Evolutionary conservation across 2,113 vertebrate genomes (phyloP), one percentile per base, ranked within the genome.

Genomic region (Gnathonemus echidnorhynchus): DNA sequence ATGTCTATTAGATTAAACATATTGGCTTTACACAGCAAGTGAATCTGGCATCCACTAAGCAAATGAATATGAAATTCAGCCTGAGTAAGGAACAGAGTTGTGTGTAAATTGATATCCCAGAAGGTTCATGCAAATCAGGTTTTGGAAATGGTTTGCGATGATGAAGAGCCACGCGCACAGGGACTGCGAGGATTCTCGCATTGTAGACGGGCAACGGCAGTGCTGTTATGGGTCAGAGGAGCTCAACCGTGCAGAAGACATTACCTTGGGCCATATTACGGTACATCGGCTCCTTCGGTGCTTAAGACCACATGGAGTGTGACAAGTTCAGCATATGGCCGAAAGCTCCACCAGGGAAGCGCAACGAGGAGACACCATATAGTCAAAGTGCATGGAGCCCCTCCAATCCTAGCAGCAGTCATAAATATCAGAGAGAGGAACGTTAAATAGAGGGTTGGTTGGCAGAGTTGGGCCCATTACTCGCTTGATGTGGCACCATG

Each of bases 21-120:
- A 89, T 80, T 35, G 88, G 0, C 83, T 62, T 49, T 70, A 19
- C 42, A 70, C 15, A 35, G 52, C 21, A 50, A 85, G 31, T 88
- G 85, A 48, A 45, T 31, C 52, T 77, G 90, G 48, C 93, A 92
- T 94, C 91, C 93, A 93, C 89, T 94, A 91, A 90, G 86, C 19
- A 89, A 92, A 93, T 94, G 91, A 93, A 93, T 92, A 92, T 70
- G 58, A 89, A 92, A 92, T 91, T 90, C 92, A 92, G 77, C 83
- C 62, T 74, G 74, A 86, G 88, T 88, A 80, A 86, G 89, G 70
- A 92, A 58, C 4, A 11, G 86, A 50, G 17, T 53, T 92, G 89
- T 93, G 27, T 35, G 31, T 35, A 89, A 92, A 94, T n/a, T 92
- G 91, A 90, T 92, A 90, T 89, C 50, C 35, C 90, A 93, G 93